Evolutionary conservation across 1,140 invertebrate species (phyloP), one percentile per base, ranked within the genome.

Genomic region (Trachymyrmex cornetzi): DNA sequence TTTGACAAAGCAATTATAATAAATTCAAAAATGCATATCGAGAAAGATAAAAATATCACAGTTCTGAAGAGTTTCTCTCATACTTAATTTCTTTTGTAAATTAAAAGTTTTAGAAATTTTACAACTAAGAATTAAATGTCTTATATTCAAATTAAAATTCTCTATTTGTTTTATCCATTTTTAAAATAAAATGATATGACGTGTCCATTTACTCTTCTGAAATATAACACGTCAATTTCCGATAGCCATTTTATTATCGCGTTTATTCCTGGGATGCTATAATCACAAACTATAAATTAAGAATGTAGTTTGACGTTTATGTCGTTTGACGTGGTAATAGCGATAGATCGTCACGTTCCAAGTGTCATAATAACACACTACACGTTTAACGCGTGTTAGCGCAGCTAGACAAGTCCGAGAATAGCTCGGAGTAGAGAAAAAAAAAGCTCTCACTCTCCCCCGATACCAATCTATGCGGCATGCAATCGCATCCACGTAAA

Each of bases 401-500:
- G 19, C 24, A 67, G 12, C 59, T 59, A 30, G 19, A 80, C 14
- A n/a, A 12, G 16, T 14, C 24, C 22, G 16, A 19, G 30, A 34
- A 80, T 69, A 55, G 48, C 44, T 48, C 12, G 11, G 12, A 19
- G 11, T 63, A n/a, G 0, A 34, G 16, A 69, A 67, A 19, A 80
- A 80, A 34, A 67, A 80, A 69, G 53, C 30, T 38, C 22, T 69
- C 48, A 7, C 66, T 48, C 22, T 44, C 22, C 48, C 14, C n/a
- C 9, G 77, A 69, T 50, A 48, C 11, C n/a, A 19, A 74, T 84
- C 55, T 75, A 74, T 9, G 48, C 48, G 24, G 19, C 48, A 14
- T 82, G 53, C 80, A 82, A 74, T 44, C n/a, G 66, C 34, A 81
- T 57, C 67, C 66, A 61, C 53, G 66, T 38, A 38, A 59, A 57